Conservation (phyloP, 2,888 invertebrate genomes). For the Carcina quercana region DNA sequence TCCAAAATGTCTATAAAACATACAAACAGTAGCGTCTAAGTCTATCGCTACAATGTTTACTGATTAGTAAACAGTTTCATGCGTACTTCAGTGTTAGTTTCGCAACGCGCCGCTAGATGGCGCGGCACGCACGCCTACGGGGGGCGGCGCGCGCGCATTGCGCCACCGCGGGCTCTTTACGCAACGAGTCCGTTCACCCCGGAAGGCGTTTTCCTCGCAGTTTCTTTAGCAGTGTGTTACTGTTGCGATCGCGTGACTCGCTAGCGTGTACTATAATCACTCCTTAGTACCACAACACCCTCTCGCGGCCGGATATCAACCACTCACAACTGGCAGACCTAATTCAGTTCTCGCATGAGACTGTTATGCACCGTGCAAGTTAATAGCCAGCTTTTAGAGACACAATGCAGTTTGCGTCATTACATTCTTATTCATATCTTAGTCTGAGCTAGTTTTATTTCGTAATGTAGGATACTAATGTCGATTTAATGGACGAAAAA, state of each 20-base stretch:
- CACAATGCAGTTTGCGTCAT: no score
- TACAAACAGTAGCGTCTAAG: neutral
- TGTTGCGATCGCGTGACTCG: conserved; percentile 65
- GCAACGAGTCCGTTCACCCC: conserved; percentile 72
- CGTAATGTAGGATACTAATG: no score
- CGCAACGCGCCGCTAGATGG: conserved; percentile 37
- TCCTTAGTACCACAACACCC: conserved; percentile 33
- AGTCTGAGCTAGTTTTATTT: no score
- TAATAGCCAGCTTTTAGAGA: conserved; percentile 9
- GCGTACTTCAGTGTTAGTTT: conserved; percentile 17
- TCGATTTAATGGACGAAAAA: no score
- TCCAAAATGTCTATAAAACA: no score
- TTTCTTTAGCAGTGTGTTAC: conserved; percentile 69
- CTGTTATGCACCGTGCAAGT: conserved; percentile 32
- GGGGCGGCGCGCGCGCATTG: conserved; percentile 52
- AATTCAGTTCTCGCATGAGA: conserved; percentile 47
- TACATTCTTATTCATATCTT: no score
- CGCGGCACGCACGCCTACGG: conserved; percentile 28
- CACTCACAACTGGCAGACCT: conserved; percentile 42
- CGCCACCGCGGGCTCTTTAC: conserved; percentile 52
- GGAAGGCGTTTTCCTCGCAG: conserved; percentile 71
- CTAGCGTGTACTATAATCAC: conserved; percentile 50
- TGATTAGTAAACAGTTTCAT: conserved; percentile 7
- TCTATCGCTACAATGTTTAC: neutral
- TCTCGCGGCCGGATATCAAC: conserved; percentile 39